A percentile compares a stretch with the other conserved stretches of the same genome.
These are phyloP conservation scores for Stichodactyla mertensii DNA, from an alignment of 64 coral and sea anemone genomes.

Conservation along the genomic window DNA sequence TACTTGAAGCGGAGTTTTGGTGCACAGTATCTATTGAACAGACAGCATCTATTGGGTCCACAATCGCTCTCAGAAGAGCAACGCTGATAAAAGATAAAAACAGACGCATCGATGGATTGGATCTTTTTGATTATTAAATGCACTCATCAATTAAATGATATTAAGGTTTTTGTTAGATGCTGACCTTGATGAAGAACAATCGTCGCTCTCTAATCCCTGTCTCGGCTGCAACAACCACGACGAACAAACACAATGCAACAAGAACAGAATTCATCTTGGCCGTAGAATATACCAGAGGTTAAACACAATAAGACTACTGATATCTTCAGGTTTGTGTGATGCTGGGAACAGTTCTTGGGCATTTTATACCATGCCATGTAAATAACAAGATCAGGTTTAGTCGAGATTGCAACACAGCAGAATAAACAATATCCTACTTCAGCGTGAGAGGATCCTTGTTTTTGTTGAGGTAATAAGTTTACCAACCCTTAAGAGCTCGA, in stretches of 20 bases:
- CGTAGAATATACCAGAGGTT: neutral
- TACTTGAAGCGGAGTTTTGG: constrained; percentile 54
- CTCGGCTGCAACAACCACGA: neutral
- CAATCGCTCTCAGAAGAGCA: constrained; percentile 57
- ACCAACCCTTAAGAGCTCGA: neutral
- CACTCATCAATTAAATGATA: neutral
- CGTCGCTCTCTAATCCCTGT: neutral
- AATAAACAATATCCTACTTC: neutral
- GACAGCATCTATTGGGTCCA: constrained; percentile 55
- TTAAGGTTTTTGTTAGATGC: neutral
- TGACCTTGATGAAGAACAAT: neutral
- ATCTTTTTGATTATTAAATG: neutral
- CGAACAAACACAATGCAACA: constrained; percentile 1
- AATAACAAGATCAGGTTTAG: neutral
- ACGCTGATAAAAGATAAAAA: constrained; percentile 30
- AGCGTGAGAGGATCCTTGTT: neutral
- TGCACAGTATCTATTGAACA: constrained; percentile 47
- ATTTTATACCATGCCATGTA: neutral
- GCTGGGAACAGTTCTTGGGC: neutral
- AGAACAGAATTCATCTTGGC: constrained; percentile 2
- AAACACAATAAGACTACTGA: neutral
- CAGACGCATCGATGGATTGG: neutral
- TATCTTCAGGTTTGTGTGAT: neutral
- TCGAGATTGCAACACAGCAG: neutral
- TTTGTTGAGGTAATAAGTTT: neutral